These are phyloP conservation scores for Stegana nigrithorax DNA, from an alignment of 2,888 invertebrate species.

Conservation along the genomic window DNA sequence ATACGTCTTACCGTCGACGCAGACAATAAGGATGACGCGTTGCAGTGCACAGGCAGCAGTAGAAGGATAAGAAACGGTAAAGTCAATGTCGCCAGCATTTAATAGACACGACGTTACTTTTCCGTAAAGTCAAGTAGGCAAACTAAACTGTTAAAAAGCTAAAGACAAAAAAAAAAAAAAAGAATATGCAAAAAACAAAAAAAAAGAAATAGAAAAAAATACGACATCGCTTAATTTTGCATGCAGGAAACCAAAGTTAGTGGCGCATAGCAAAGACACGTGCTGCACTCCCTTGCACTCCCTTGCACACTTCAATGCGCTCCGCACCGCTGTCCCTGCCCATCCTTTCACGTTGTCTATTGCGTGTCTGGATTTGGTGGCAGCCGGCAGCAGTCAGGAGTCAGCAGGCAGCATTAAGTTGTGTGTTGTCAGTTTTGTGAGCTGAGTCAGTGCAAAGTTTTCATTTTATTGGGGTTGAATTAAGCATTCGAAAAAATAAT, in stretches of 20 bases:
- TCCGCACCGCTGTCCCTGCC: no score
- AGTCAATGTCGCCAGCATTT: conserved; percentile 29
- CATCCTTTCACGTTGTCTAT: no score
- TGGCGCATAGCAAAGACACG: conserved; percentile 27
- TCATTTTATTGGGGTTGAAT: conserved; percentile 13
- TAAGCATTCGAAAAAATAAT: conserved; percentile 47
- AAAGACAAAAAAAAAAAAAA: not conserved
- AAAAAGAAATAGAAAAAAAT: not conserved
- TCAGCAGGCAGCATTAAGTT: not conserved
- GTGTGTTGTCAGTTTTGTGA: conserved; percentile 53
- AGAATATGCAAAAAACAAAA: not conserved
- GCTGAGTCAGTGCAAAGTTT: no score
- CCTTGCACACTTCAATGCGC: no score
- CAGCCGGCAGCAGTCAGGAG: conserved; percentile 46
- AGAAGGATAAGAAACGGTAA: not conserved
- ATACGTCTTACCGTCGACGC: not conserved
- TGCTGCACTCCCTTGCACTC: no score
- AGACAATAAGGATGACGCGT: not conserved
- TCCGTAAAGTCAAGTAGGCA: not conserved
- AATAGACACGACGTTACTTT: not conserved
- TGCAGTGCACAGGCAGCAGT: not conserved
- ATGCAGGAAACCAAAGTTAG: conserved; percentile 34
- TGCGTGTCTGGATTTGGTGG: conserved; percentile 29
- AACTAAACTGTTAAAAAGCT: no score
- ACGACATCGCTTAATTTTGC: conserved; percentile 42